Conservation (phyloP, 2,113 vertebrate genomes). For the Hemibagrus wyckioides region DNA sequence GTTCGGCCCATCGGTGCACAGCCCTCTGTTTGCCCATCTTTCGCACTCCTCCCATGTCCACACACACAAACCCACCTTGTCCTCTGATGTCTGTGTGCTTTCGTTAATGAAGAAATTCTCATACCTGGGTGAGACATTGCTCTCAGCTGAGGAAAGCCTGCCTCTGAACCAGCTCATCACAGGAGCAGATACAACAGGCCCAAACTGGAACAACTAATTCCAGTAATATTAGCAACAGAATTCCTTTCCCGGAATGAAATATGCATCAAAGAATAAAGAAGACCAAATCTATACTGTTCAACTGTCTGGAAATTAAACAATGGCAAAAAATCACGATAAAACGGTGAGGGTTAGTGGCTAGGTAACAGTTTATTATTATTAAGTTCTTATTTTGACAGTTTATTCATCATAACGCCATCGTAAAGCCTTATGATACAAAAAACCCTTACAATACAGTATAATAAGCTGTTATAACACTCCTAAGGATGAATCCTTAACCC, state of each 20-base stretch:
- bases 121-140: slow-evolving; percentile 79
- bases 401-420: background rate
- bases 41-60: slow-evolving; percentile 50
- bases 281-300: background rate
- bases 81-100: slow-evolving; percentile 79
- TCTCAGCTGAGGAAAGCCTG: slow-evolving; percentile 72
- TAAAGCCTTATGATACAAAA: background rate
- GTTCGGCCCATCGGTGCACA: slow-evolving; percentile 60
- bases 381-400: background rate
- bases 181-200: background rate
- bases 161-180: slow-evolving; percentile 8
- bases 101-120: slow-evolving; percentile 81
- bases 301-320: background rate
- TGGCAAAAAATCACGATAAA: too few relatives aligned
- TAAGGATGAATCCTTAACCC: background rate
- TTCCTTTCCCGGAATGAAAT: background rate
- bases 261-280: background rate
- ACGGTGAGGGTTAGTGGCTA: background rate
- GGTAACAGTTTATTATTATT: background rate
- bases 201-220: slow-evolving; percentile 14
- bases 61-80: slow-evolving; percentile 55
- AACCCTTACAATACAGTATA: too few relatives aligned
- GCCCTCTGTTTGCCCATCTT: slow-evolving; percentile 70
- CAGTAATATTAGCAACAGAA: background rate
- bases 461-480: background rate